Percentiles rank a stretch among this genome's conserved stretches.
These are phyloP conservation scores for Ennomos quercinarius DNA, from an alignment of 2,888 invertebrate species.

Conservation along the genomic window DNA sequence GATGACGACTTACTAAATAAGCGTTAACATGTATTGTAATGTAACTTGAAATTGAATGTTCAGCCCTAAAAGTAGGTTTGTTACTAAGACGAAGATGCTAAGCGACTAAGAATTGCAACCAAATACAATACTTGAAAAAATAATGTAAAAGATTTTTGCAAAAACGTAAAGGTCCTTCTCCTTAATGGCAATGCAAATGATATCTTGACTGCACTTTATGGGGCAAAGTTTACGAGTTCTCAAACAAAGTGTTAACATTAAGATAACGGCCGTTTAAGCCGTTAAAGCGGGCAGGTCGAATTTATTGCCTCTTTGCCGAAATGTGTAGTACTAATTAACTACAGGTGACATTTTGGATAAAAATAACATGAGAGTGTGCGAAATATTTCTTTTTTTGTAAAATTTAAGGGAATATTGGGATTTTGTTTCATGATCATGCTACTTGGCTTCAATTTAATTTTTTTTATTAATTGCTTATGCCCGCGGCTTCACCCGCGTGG, in stretches of 20 bases:
- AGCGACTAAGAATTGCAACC: too few relatives aligned
- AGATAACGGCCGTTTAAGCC: conserved; percentile 59
- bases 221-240: conserved; percentile 64
- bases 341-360: conserved; percentile 24
- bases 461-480: too few relatives aligned
- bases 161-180: conserved; percentile 21
- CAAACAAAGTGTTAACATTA: conserved; percentile 72
- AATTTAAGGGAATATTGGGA: not conserved
- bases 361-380: conserved; percentile 15
- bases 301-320: conserved; percentile 33
- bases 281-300: conserved; percentile 38
- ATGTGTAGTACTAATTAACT: conserved; percentile 37
- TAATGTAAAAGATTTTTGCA: too few relatives aligned
- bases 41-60: too few relatives aligned
- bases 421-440: too few relatives aligned
- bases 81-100: too few relatives aligned
- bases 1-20: too few relatives aligned
- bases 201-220: conserved; percentile 69
- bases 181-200: conserved; percentile 65
- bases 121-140: too few relatives aligned
- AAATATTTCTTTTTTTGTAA: conserved; percentile 5
- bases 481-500: too few relatives aligned
- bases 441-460: too few relatives aligned
- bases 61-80: too few relatives aligned
- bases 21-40: too few relatives aligned